A percentile compares a stretch with the other conserved stretches of the same genome.
Conservation (phyloP, 2,797 vertebrate genomes). For the Micrastur ruficollis region DNA sequence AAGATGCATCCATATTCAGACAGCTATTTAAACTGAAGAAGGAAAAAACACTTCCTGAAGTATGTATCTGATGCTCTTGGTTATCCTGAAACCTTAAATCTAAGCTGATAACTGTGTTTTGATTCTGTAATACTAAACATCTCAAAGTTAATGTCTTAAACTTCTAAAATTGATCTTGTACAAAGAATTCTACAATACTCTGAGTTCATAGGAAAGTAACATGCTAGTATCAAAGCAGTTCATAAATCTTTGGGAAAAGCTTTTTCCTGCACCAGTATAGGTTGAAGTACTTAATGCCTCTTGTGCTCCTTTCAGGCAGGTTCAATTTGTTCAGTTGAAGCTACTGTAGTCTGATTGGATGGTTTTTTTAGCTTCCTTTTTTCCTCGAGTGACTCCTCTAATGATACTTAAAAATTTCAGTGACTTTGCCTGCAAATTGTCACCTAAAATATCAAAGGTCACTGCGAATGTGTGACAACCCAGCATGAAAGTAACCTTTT, state of each 20-base stretch:
- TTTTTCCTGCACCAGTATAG: not conserved
- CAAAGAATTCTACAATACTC: not conserved
- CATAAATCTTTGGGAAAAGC: not conserved
- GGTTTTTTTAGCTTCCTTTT: not conserved
- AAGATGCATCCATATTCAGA: not conserved
- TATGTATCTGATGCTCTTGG: not conserved
- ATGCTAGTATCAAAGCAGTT: not conserved
- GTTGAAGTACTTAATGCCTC: not conserved
- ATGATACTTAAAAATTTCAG: not conserved
- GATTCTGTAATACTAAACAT: not conserved
- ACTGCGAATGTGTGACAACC: not conserved
- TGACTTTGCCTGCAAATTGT: not conserved
- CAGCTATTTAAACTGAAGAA: not conserved
- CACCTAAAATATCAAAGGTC: not conserved
- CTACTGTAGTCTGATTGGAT: not conserved
- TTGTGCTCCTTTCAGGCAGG: not conserved
- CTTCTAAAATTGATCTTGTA: not conserved
- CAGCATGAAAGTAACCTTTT: not conserved
- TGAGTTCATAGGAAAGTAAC: not conserved
- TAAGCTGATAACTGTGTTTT: not conserved
- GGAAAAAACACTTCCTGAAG: not conserved
- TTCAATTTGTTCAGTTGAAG: not conserved
- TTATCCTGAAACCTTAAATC: not conserved
- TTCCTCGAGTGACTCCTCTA: not conserved
- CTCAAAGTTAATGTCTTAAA: not conserved